These are phyloP conservation scores for Drosophila arizonae DNA, from an alignment of 1,140 invertebrate species.

Conservation along the genomic window DNA sequence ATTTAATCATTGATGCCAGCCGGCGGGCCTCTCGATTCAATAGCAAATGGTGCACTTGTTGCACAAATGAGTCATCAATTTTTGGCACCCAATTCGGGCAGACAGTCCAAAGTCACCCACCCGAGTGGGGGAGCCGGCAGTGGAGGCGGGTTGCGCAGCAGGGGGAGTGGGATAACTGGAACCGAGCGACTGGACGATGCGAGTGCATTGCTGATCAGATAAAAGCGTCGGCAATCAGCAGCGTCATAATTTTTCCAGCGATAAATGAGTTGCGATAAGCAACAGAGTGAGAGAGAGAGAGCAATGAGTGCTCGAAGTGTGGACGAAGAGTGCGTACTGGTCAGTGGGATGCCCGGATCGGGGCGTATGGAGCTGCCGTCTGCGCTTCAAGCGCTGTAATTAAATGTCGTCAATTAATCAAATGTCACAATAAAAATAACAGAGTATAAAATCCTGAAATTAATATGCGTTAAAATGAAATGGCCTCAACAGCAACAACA, in stretches of 20 bases:
- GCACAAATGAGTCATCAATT: conserved; percentile 75
- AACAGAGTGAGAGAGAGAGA: background rate
- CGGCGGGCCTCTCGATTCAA: conserved; percentile 10
- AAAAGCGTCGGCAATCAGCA: conserved; percentile 77
- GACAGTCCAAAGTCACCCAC: conserved; percentile 59
- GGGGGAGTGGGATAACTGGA: background rate
- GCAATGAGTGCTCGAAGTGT: conserved; percentile 14
- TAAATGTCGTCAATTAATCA: conserved; percentile 83
- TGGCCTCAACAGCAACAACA: conserved; percentile 67
- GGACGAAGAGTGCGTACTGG: conserved; percentile 4
- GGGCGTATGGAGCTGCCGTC: conserved; percentile 14
- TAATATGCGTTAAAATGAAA: conserved; percentile 82
- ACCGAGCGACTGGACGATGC: conserved; percentile 1
- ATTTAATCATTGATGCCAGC: conserved; percentile 69
- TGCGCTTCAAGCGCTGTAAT: conserved; percentile 64
- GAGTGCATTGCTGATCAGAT: conserved; percentile 57
- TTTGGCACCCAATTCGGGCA: conserved; percentile 36
- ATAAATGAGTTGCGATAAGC: conserved; percentile 82
- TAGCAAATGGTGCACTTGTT: conserved; percentile 66
- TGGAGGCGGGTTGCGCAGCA: background rate
- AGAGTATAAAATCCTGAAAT: conserved; percentile 82
- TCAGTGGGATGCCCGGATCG: background rate
- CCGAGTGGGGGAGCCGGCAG: conserved; percentile 14
- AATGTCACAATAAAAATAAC: conserved; percentile 82
- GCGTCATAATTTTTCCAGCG: conserved; percentile 82